phyloP scores from a whole-genome alignment of 2,888 invertebrate species.

The Myathropa florea region DNA sequence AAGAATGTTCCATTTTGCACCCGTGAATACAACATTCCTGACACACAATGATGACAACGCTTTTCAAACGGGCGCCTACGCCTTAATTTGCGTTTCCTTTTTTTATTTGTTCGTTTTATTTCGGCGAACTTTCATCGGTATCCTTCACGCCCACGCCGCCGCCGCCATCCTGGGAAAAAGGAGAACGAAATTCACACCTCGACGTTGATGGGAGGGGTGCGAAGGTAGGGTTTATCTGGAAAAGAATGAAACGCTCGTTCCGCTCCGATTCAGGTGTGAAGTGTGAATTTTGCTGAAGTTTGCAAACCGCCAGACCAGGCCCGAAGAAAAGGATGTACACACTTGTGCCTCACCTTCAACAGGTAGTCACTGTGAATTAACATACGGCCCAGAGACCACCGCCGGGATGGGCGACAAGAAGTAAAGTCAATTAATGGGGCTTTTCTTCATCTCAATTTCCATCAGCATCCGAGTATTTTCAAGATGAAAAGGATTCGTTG shows the following conservation, averaged over 20 bases:
- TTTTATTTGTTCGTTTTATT: neutral
- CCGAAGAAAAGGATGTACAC: neutral
- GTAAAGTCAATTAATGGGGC: constrained; percentile 24
- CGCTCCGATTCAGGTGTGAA: constrained; percentile 8
- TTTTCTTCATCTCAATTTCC: constrained; percentile 2
- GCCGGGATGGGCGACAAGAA: neutral
- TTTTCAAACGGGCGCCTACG: constrained; percentile 38
- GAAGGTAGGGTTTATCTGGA: neutral
- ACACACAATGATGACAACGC: neutral
- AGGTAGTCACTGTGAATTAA: constrained; percentile 37
- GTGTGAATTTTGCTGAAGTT: constrained; percentile 1
- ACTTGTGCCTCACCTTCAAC: constrained; percentile 19
- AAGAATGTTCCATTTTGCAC: constrained; percentile 12
- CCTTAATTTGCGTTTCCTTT: constrained; percentile 24
- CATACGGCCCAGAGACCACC: constrained; percentile 5
- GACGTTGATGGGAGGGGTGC: neutral
- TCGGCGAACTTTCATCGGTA: constrained; percentile 9
- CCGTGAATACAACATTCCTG: constrained; percentile 12
- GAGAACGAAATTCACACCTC: neutral
- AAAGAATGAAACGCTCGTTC: constrained; percentile 19
- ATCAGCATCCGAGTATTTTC: neutral
- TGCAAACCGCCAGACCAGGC: neutral
- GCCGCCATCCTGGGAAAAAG: neutral
- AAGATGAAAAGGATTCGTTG: constrained; percentile 10
- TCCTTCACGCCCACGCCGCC: neutral